phyloP scores from a whole-genome alignment of 1,140 invertebrate genomes.

The Euwallacea similis region DNA sequence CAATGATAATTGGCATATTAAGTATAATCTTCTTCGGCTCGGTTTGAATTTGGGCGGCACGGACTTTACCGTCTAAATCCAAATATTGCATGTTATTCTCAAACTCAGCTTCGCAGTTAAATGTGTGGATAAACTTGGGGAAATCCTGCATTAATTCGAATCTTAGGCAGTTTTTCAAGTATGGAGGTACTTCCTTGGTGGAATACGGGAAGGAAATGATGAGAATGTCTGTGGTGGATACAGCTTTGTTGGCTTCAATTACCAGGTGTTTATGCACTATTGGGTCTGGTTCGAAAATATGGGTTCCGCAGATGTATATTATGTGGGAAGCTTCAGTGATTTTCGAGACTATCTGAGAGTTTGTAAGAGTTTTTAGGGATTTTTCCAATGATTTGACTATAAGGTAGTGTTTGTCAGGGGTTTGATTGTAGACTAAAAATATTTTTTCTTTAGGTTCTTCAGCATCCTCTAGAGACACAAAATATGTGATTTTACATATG shows the following conservation, averaged over 20 bases:
- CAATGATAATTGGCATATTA: slow-evolving; percentile 39
- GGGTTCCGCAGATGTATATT: slow-evolving; percentile 39
- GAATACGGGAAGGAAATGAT: slow-evolving; percentile 39
- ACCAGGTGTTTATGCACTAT: slow-evolving; percentile 33
- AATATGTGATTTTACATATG: neutral
- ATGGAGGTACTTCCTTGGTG: slow-evolving; percentile 34
- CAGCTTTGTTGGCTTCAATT: slow-evolving; percentile 29
- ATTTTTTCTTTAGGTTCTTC: slow-evolving; percentile 27
- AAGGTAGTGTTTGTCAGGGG: slow-evolving; percentile 41
- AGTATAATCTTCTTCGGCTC: slow-evolving; percentile 32
- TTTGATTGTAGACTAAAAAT: slow-evolving; percentile 38
- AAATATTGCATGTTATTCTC: slow-evolving; percentile 17
- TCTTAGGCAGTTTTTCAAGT: slow-evolving; percentile 30
- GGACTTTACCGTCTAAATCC: slow-evolving; percentile 33
- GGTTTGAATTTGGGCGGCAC: slow-evolving; percentile 33
- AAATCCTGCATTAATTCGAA: slow-evolving; percentile 43
- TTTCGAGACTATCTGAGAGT: slow-evolving; percentile 30
- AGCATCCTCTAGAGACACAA: slow-evolving; percentile 17
- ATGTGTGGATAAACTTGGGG: slow-evolving; percentile 33
- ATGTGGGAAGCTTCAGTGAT: slow-evolving; percentile 36
- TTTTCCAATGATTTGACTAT: slow-evolving; percentile 36
- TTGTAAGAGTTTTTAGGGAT: slow-evolving; percentile 28
- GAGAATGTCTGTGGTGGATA: slow-evolving; percentile 26
- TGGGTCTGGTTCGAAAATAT: slow-evolving; percentile 33
- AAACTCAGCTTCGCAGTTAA: slow-evolving; percentile 29